These are phyloP conservation scores for Drosophila merina DNA, from an alignment of 2,888 invertebrate genomes.

Conservation along the genomic window DNA sequence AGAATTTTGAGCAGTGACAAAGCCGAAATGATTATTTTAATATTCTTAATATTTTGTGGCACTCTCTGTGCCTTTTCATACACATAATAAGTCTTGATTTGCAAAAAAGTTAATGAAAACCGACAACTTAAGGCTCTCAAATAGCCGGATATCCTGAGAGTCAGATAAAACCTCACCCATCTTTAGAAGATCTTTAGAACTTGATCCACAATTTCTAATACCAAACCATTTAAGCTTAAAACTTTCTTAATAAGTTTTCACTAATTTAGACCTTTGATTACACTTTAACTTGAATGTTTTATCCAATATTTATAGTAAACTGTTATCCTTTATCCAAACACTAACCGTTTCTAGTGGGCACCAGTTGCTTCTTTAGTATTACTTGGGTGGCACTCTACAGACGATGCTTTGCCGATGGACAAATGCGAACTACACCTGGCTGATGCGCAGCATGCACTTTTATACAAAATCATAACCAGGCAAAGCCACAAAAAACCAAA, in stretches of 20 bases:
- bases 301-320: background rate
- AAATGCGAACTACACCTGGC: conserved; percentile 81
- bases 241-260: background rate
- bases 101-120: too few species aligned
- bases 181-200: background rate
- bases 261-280: background rate
- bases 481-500: conserved; percentile 52
- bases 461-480: conserved; percentile 73
- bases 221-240: too few species aligned
- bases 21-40: background rate
- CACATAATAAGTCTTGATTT: too few species aligned
- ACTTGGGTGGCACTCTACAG: conserved; percentile 30
- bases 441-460: conserved; percentile 79
- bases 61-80: too few species aligned
- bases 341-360: conserved; percentile 68
- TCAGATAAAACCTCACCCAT: too few species aligned
- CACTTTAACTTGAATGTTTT: background rate
- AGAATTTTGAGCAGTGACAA: background rate
- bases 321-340: conserved; percentile 30
- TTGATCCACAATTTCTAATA: background rate
- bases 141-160: too few species aligned
- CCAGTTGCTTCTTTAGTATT: conserved; percentile 39
- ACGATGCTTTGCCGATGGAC: conserved; percentile 74
- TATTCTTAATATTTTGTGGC: background rate
- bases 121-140: too few species aligned